Conservation (phyloP, 2,797 vertebrate genomes). For the Serranus cabrilla region DNA sequence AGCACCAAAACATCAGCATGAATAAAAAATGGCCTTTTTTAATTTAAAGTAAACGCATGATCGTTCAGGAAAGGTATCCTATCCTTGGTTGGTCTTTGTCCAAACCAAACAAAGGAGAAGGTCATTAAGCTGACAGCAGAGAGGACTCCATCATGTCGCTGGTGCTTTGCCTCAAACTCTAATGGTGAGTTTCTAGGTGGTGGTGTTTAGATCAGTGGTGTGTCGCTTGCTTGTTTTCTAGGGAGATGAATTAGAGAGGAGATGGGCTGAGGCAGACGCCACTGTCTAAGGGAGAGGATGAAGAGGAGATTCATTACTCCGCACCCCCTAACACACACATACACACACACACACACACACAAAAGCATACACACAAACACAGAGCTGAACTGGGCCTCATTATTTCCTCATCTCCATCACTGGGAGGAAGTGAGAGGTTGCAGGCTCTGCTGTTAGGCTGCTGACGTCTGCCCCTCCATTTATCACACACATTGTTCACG, state of each 20-base stretch:
- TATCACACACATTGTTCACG: constrained; percentile 61
- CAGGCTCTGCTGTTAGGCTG: constrained; percentile 54
- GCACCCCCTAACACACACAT: constrained; percentile 14
- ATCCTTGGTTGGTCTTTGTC: constrained; percentile 19
- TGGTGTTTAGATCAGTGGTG: constrained; percentile 61
- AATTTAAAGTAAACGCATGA: neutral
- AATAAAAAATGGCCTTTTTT: no score
- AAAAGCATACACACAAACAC: constrained; percentile 35
- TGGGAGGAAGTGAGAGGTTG: constrained; percentile 64
- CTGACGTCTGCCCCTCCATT: constrained; percentile 70
- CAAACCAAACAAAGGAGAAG: constrained; percentile 25
- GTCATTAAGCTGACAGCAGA: constrained; percentile 51
- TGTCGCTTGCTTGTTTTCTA: constrained; percentile 73
- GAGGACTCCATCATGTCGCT: constrained; percentile 61
- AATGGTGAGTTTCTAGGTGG: constrained; percentile 54
- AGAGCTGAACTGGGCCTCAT: constrained; percentile 69
- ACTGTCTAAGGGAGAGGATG: constrained; percentile 75
- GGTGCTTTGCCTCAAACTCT: constrained; percentile 52
- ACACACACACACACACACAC: constrained; percentile 17
- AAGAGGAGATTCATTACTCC: constrained; percentile 83
- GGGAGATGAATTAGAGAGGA: constrained; percentile 78
- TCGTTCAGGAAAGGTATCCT: neutral
- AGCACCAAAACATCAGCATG: no score
- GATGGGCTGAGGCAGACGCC: constrained; percentile 78
- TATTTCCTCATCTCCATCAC: constrained; percentile 80